A percentile compares a stretch with the other conserved stretches of the same genome.
Conservation (phyloP, 2,797 vertebrate genomes). For the Sebastes flavidus region DNA sequence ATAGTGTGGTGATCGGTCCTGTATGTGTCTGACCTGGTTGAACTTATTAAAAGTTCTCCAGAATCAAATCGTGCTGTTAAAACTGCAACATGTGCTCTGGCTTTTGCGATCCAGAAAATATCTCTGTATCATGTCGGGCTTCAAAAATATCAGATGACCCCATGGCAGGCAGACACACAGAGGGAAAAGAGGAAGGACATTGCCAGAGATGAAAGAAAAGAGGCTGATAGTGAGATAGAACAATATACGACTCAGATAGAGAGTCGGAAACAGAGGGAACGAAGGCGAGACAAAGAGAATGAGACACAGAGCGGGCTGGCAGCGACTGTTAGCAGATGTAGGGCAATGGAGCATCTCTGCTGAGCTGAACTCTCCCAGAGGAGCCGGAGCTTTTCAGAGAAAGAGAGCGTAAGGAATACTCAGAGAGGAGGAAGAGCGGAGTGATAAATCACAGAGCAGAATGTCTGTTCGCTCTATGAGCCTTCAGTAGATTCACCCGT, state of each 20-base stretch:
- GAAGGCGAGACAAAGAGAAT: not conserved
- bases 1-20: not conserved
- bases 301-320: constrained; percentile 11
- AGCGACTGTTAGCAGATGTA: constrained; percentile 55
- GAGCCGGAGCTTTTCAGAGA: constrained; percentile 34
- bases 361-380: constrained; percentile 38
- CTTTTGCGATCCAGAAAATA: not conserved
- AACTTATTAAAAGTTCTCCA: not conserved
- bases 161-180: not conserved
- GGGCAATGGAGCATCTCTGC: constrained; percentile 57
- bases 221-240: not conserved
- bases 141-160: not conserved
- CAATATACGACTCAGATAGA: not conserved
- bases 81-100: not conserved
- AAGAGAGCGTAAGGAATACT: constrained; percentile 19
- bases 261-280: not conserved
- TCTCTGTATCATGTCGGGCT: not conserved
- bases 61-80: not conserved
- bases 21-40: not conserved
- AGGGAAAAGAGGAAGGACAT: not conserved
- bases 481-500: not conserved
- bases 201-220: not conserved
- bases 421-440: too few species aligned
- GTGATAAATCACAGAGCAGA: too few species aligned
- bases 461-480: not conserved